Evolutionary conservation across 2,113 vertebrate species (phyloP).

Genomic region (Varanus salvator): DNA sequence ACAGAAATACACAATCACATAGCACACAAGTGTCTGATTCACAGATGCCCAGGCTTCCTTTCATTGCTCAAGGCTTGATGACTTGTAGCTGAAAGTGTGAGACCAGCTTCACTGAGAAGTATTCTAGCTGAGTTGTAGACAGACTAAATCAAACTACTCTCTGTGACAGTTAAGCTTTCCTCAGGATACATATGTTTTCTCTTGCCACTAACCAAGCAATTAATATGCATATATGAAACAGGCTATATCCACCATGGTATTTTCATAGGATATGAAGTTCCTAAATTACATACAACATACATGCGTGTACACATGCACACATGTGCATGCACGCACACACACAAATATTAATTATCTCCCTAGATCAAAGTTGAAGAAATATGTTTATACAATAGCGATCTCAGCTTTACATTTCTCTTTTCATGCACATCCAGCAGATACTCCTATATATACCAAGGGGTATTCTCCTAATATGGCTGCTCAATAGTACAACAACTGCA

Average conservation of each 20-base stretch:
- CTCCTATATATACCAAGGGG: constrained; percentile 29
- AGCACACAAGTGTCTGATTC: background rate
- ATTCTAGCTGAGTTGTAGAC: background rate
- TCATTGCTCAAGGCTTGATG: background rate
- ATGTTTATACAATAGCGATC: constrained; percentile 42
- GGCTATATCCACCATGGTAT: background rate
- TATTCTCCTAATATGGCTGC: rapidly evolving
- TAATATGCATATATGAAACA: background rate
- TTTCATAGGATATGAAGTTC: constrained; percentile 48
- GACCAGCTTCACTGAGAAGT: background rate
- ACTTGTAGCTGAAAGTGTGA: background rate
- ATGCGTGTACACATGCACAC: background rate
- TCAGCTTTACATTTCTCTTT: constrained; percentile 44
- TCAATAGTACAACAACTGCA: background rate
- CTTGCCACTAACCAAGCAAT: background rate
- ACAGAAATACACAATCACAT: background rate
- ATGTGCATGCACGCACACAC: background rate
- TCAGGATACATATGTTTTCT: background rate
- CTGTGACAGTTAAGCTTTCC: background rate
- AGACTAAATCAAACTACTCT: background rate
- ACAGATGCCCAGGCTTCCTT: background rate
- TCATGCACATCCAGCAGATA: constrained; percentile 45
- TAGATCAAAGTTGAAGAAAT: constrained; percentile 62
- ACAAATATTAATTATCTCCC: constrained; percentile 32
- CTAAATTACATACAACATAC: background rate